Conservation (phyloP, 2,113 vertebrate species). For the Aythya baeri region DNA sequence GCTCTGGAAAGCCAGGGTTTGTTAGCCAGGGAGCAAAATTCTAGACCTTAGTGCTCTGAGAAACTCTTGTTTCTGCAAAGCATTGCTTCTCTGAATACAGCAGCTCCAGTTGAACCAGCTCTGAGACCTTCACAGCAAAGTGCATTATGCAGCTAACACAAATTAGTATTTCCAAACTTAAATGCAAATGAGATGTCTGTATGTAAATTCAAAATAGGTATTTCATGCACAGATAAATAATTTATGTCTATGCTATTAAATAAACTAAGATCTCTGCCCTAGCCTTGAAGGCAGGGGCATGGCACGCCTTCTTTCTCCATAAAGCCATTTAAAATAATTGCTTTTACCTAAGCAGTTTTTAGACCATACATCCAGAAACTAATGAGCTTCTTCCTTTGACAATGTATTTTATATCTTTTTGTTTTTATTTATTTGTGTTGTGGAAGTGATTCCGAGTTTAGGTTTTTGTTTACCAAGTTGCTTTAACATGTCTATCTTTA, state of each 20-base stretch:
- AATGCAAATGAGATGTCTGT: background rate
- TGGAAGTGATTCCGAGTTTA: background rate
- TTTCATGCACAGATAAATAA: background rate
- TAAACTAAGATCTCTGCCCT: background rate
- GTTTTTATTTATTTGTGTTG: background rate
- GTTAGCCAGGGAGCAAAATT: background rate
- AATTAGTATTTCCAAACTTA: background rate
- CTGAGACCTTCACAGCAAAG: background rate
- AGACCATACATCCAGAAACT: background rate
- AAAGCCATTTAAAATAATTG: background rate
- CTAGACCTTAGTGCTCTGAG: background rate
- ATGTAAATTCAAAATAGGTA: background rate
- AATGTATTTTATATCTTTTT: background rate
- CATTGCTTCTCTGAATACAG: background rate
- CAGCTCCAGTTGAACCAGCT: background rate
- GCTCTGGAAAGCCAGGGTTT: background rate
- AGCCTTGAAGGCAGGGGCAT: background rate
- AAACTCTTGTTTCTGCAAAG: background rate
- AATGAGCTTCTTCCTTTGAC: background rate
- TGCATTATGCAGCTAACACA: background rate
- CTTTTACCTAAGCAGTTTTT: background rate
- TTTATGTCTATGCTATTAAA: background rate
- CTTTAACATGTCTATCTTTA: fast-evolving
- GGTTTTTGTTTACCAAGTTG: background rate
- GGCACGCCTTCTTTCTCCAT: background rate